Percentiles rank a stretch among this genome's conserved stretches.
Evolutionary conservation across 2,888 invertebrate species (phyloP).

Genomic region (Leptothorax acervorum): DNA sequence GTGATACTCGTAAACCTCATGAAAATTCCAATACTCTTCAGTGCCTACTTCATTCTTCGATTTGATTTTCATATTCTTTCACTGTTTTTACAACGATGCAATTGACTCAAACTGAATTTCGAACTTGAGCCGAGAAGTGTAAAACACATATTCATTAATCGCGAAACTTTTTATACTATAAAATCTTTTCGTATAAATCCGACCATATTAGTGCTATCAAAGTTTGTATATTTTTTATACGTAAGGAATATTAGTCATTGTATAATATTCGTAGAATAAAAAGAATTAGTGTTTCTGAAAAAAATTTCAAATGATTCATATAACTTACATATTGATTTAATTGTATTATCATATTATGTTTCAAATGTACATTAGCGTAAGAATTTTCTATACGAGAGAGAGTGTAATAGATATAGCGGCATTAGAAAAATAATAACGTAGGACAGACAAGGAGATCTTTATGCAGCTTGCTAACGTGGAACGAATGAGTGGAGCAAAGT

Average conservation of each 20-base stretch:
- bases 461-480: slow-evolving; percentile 67
- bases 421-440: slow-evolving; percentile 40
- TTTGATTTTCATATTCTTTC: background rate
- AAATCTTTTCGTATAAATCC: background rate
- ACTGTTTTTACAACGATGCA: background rate
- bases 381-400: background rate
- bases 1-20: slow-evolving; percentile 13
- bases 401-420: background rate
- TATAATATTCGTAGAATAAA: background rate
- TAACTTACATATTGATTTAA: background rate
- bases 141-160: background rate
- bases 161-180: background rate
- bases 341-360: background rate
- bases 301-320: background rate
- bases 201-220: background rate
- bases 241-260: no score
- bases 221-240: background rate
- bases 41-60: background rate
- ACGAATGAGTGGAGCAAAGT: slow-evolving; percentile 72
- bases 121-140: background rate
- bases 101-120: background rate
- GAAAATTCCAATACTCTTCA: background rate
- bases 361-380: background rate
- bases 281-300: background rate
- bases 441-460: slow-evolving; percentile 55